These are phyloP conservation scores for Atrina japonica DNA, from an alignment of 2,888 invertebrate species.

Conservation along the genomic window DNA sequence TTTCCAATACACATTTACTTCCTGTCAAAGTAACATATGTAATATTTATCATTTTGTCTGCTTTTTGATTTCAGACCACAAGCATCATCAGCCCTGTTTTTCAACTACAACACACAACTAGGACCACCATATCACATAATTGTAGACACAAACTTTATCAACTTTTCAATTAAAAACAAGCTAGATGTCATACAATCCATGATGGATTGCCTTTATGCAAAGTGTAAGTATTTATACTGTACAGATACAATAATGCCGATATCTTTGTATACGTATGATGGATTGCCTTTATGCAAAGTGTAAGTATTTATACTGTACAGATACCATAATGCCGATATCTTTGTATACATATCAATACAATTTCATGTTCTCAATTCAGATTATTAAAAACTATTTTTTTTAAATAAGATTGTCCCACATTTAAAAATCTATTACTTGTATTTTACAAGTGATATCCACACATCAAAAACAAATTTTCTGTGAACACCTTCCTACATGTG, in stretches of 20 bases:
- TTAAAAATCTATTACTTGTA: no score
- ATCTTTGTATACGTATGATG: slow-evolving; percentile 85
- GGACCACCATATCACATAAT: slow-evolving; percentile 99
- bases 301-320: slow-evolving; percentile 78
- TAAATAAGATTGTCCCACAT: no score
- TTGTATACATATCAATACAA: not conserved
- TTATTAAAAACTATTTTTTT: no score
- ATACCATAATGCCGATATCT: not conserved
- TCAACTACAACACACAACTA: slow-evolving; percentile 98
- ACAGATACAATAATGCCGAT: not conserved
- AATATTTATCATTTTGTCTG: no score
- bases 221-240: slow-evolving; percentile 84
- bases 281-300: slow-evolving; percentile 98
- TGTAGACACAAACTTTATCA: slow-evolving; percentile 98
- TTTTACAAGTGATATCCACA: no score
- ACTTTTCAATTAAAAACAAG: slow-evolving; percentile 98
- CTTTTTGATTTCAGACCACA: slow-evolving; percentile 79
- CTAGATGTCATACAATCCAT: slow-evolving; percentile 97
- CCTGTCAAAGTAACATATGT: no score
- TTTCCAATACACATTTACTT: no score
- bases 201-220: slow-evolving; percentile 99
- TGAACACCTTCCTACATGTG: no score
- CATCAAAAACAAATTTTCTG: no score
- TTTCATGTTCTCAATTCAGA: no score
- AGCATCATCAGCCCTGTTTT: slow-evolving; percentile 93